Base-by-base conservation (phyloP, 1,140 invertebrate species). In the Mesaphorura yosii region DNA sequence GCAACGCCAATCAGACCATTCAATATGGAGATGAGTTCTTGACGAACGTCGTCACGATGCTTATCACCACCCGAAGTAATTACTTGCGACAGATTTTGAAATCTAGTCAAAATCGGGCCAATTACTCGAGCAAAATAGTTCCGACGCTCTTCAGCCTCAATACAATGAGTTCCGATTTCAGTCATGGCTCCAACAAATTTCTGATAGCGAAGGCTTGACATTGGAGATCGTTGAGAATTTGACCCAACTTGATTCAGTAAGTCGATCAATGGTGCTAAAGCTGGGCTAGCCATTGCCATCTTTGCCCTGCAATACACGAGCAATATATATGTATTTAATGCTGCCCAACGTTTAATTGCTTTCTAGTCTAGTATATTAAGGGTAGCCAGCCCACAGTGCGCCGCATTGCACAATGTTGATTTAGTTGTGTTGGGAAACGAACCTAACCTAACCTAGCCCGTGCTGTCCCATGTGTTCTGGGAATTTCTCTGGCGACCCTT, bases 61-160 rank as follows among this genome's bases (percentile, higher is more conserved):
- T 46, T 27, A 10, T 57, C 59, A 7, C 34, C 10, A n/a, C n/a
- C n/a, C n/a, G n/a, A n/a, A n/a, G n/a, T n/a, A n/a, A n/a, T n/a
- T n/a, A n/a, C n/a, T 25, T 46, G 28, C 22, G 23, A 51, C 17
- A 57, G 38, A 31, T 23, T 66, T 57, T 76, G 76, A 51, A 81
- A 81, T 48, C 73, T 69, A 17, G 75, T 69, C 50, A 77, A 68
- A 5, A 84, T 64, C 0, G 80, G 78, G 62, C 76, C 72, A 6
- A 86, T 34, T 50, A 69, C 66, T 58, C 66, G 70, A 28, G 66
- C 61, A 68, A 71, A 79, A 59, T 75, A 80, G 22, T 70, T 62
- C 41, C 67, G 65, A 46, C 67, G 66, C 53, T 71, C 63, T 4
- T 55, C 23, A 5, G 51, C 44, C 38, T 65, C 63, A 19, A 68